phyloP scores from a whole-genome alignment of 2,797 vertebrate species.

The Hoplostethus atlanticus region DNA sequence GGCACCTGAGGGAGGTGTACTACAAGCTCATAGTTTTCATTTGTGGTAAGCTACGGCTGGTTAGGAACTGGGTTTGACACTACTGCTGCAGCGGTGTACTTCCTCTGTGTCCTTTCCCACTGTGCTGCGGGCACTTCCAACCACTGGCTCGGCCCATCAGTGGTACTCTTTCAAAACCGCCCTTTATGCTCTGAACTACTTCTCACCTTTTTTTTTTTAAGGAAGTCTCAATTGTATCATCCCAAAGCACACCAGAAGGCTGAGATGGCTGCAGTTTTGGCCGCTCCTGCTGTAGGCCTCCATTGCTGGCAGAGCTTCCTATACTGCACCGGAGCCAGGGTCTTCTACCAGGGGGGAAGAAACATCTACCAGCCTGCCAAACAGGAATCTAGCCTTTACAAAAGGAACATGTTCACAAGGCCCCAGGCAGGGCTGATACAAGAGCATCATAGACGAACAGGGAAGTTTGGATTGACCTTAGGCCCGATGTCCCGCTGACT shows the following conservation, averaged over 20 bases:
- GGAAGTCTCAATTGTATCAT: constrained; percentile 60
- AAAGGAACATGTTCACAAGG: constrained; percentile 43
- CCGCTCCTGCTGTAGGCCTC: constrained; percentile 47
- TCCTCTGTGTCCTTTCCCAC: constrained; percentile 54
- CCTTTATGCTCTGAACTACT: constrained; percentile 56
- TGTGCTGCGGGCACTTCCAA: constrained; percentile 44
- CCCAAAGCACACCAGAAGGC: constrained; percentile 53
- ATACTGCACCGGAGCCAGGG: constrained; percentile 31
- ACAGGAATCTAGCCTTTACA: constrained; percentile 11
- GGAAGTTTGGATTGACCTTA: constrained; percentile 41
- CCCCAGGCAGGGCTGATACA: constrained; percentile 49
- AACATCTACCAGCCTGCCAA: constrained; percentile 1
- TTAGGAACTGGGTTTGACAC: constrained; percentile 66
- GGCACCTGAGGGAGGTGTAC: constrained; percentile 74
- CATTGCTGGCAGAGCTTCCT: constrained; percentile 50
- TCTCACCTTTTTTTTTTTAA: constrained; percentile 54
- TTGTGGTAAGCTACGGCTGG: constrained; percentile 61
- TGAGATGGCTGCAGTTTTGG: constrained; percentile 59
- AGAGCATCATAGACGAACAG: constrained; percentile 30
- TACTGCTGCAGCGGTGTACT: constrained; percentile 40
- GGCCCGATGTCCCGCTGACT: constrained; percentile 34
- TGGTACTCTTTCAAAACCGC: constrained; percentile 35
- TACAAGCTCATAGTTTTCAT: constrained; percentile 67
- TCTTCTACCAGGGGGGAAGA: constrained; percentile 35
- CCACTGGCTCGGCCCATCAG: constrained; percentile 18